Evolutionary conservation across 2,113 vertebrate species (phyloP).

Genomic region (Centropristis striata): DNA sequence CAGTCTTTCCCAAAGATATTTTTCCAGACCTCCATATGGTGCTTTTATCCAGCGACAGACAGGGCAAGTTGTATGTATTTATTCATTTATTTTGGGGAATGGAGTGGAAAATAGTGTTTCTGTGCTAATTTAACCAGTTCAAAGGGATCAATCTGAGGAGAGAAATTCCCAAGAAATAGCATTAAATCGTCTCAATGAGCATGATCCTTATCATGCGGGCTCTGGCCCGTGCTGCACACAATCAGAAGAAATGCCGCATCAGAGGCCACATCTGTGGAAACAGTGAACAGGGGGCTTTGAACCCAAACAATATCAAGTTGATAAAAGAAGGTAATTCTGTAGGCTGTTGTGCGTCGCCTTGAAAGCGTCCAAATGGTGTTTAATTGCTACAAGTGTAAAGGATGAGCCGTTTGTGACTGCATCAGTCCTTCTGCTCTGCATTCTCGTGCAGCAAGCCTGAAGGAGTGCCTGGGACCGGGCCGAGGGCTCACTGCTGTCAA

Average conservation of each 20-base stretch:
- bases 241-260: slow-evolving; percentile 69
- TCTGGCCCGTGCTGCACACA: slow-evolving; percentile 53
- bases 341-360: slow-evolving; percentile 45
- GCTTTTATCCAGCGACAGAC: slow-evolving; percentile 55
- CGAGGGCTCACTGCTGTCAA: slow-evolving; percentile 62
- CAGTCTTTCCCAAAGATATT: slow-evolving; percentile 22
- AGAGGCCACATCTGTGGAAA: slow-evolving; percentile 51
- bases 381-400: slow-evolving; percentile 62
- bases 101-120: slow-evolving; percentile 73
- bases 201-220: slow-evolving; percentile 67
- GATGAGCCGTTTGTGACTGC: slow-evolving; percentile 58
- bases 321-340: slow-evolving; percentile 61
- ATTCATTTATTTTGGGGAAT: slow-evolving; percentile 74
- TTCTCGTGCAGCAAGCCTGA: slow-evolving; percentile 67
- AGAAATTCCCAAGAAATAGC: slow-evolving; percentile 73
- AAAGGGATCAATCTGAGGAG: slow-evolving; percentile 70
- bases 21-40: slow-evolving; percentile 49
- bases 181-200: slow-evolving; percentile 74
- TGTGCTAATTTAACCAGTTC: slow-evolving; percentile 76
- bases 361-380: slow-evolving; percentile 65
- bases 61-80: slow-evolving; percentile 64
- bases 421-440: slow-evolving; percentile 50
- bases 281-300: slow-evolving; percentile 46
- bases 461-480: slow-evolving; percentile 56
- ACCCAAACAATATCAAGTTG: slow-evolving; percentile 57